Conservation (phyloP, 2,888 invertebrate genomes). For the Lasioglossum vierecki region DNA sequence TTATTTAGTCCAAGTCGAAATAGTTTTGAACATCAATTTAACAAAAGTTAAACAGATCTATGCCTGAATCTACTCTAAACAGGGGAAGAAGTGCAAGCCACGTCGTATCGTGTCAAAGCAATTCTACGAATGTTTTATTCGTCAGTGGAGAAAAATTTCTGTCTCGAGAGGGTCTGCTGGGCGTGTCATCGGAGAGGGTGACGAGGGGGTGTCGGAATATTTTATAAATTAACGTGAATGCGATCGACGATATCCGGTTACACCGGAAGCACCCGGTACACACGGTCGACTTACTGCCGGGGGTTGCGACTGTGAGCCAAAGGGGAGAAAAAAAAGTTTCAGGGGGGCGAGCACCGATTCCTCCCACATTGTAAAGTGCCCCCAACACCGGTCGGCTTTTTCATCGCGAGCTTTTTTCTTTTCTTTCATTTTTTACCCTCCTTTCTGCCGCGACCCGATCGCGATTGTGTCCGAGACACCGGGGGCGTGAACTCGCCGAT, state of each 20-base stretch:
- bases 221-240: constrained; percentile 84
- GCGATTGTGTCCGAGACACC: constrained; percentile 76
- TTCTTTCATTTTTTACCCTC: constrained; percentile 34
- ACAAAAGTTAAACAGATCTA: no score
- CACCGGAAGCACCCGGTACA: constrained; percentile 81
- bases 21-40: no score
- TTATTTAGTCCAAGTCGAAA: no score
- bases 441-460: constrained; percentile 59
- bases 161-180: constrained; percentile 34
- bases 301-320: constrained; percentile 41
- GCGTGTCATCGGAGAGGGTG: constrained; percentile 58
- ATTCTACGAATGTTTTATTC: not conserved
- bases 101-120: not conserved
- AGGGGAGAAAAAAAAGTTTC: constrained; percentile 63
- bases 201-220: constrained; percentile 78
- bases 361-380: constrained; percentile 78
- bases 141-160: not conserved
- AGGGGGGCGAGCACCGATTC: constrained; percentile 70
- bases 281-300: constrained; percentile 69
- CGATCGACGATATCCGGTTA: constrained; percentile 82
- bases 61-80: not conserved
- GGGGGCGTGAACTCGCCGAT: constrained; percentile 77
- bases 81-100: not conserved
- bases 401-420: constrained; percentile 60
- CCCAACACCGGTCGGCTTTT: constrained; percentile 70